These are phyloP conservation scores for Drosophila erecta DNA, from an alignment of 1,140 invertebrate genomes.

Conservation along the genomic window DNA sequence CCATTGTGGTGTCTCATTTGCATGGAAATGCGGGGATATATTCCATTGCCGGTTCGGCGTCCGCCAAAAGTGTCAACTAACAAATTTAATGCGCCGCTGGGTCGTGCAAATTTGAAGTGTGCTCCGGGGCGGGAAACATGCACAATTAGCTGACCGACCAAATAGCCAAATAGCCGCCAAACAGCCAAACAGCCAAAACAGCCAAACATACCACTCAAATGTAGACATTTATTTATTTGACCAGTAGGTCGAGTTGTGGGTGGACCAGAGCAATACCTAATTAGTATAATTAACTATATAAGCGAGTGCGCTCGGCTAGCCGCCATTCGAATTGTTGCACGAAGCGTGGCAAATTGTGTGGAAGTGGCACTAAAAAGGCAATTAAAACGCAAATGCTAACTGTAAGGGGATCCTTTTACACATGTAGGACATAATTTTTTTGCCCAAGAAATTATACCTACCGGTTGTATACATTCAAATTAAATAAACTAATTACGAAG, in stretches of 20 bases:
- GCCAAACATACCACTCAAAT: constrained; percentile 35
- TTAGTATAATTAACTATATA: constrained; percentile 84
- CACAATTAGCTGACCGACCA: constrained; percentile 49
- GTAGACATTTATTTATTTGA: constrained; percentile 66
- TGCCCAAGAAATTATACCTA: constrained; percentile 7
- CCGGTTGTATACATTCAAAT: constrained; percentile 49
- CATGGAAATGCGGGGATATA: constrained; percentile 40
- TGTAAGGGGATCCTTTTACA: constrained; percentile 36
- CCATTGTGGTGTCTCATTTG: constrained; percentile 47
- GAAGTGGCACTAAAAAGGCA: constrained; percentile 83
- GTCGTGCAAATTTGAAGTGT: constrained; percentile 46
- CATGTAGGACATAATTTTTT: constrained; percentile 55
- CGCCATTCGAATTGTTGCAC: constrained; percentile 77
- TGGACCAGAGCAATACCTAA: constrained; percentile 54
- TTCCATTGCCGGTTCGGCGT: not conserved
- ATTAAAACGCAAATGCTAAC: constrained; percentile 73
- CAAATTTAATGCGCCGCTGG: constrained; percentile 59
- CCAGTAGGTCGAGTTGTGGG: constrained; percentile 55
- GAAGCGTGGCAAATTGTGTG: constrained; percentile 81
- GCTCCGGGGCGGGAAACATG: constrained; percentile 45
- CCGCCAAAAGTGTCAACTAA: constrained; percentile 55
- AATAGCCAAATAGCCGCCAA: constrained; percentile 26
- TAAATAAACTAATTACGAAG: constrained; percentile 77
- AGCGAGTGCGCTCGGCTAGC: constrained; percentile 47
- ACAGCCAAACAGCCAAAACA: constrained; percentile 29